Evolutionary conservation across 2,888 invertebrate species (phyloP), one percentile per base, ranked within the genome.

Genomic region (Drosophila nigricruria): DNA sequence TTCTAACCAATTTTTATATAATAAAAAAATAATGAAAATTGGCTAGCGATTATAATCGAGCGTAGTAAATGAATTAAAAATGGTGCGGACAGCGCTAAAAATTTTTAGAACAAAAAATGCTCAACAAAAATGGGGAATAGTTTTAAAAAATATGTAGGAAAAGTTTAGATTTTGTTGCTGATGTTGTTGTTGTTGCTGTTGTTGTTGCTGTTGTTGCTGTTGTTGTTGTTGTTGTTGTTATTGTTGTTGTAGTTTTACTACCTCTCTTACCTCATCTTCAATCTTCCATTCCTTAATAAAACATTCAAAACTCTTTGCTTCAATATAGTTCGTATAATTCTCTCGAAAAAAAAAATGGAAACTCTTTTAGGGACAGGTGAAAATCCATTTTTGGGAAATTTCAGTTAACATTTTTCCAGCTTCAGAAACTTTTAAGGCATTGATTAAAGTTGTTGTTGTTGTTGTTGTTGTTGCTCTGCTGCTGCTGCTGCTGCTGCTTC

Each of bases 401-500:
- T 56, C 53, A n/a, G 23, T 38, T 53, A 54, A 49, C 14, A 32
- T 20, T 16, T 23, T 16, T 34, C 16, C 34, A 32, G n/a, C 45
- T 80, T 81, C 63, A 91, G 70, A 88, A 90, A 74, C 88, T 89
- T 53, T 83, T 86, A 83, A 91, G 91, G 89, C 91, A 91, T 68
- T 82, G 67, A 61, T 85, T 88, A 60, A 64, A 85, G 64, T 75
- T 81, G 68, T 42, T 71, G 58, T 67, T 58, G 59, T 57, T 50
- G 56, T 71, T 52, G 60, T 57, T 42, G 40, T 43, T 16, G 43
- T 23, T 23, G 43, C 53, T 2, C 8, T 36, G 36, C 36, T 38
- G 36, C n/a, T 40, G 38, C 38, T 18, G 14, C 16, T 34, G 34
- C 16, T 38, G 53, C 25, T 36, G 53, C 53, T 36, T 42, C 42